These are phyloP conservation scores for Oxycera nigricornis DNA, from an alignment of 2,888 invertebrate genomes.

Conservation along the genomic window DNA sequence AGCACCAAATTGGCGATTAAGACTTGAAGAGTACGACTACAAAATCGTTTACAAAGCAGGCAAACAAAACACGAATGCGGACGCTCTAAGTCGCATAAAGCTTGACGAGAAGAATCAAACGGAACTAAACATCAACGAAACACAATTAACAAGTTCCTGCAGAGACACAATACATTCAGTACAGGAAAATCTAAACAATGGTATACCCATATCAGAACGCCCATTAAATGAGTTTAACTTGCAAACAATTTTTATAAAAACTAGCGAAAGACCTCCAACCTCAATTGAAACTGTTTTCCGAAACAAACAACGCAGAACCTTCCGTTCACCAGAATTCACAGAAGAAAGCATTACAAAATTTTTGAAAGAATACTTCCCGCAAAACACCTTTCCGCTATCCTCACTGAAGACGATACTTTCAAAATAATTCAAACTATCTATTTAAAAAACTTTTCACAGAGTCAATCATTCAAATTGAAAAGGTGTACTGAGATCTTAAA, in stretches of 20 bases:
- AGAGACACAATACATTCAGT: constrained; percentile 46
- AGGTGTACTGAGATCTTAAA: neutral
- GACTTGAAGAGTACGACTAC: neutral
- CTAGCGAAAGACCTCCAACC: constrained; percentile 31
- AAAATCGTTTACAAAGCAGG: neutral
- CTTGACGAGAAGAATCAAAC: neutral
- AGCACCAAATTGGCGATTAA: neutral
- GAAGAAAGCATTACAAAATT: constrained; percentile 43
- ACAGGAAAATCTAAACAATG: constrained; percentile 46
- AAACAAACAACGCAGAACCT: constrained; percentile 46
- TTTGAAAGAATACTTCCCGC: constrained; percentile 46
- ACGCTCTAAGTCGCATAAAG: neutral
- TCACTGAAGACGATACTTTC: constrained; percentile 47
- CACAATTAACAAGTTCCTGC: too few species aligned
- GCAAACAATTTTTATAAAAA: constrained; percentile 41
- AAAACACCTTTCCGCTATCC: constrained; percentile 47
- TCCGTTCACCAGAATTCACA: constrained; percentile 40
- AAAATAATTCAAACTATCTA: constrained; percentile 44
- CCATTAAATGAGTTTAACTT: constrained; percentile 48
- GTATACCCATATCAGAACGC: constrained; percentile 49
- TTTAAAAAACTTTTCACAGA: constrained; percentile 25
- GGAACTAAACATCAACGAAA: too few species aligned
- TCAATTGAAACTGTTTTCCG: constrained; percentile 43
- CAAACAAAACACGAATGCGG: neutral
- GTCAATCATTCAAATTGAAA: constrained; percentile 9